Conservation (phyloP, 2,797 vertebrate genomes). For the Aulostomus chinensis region DNA sequence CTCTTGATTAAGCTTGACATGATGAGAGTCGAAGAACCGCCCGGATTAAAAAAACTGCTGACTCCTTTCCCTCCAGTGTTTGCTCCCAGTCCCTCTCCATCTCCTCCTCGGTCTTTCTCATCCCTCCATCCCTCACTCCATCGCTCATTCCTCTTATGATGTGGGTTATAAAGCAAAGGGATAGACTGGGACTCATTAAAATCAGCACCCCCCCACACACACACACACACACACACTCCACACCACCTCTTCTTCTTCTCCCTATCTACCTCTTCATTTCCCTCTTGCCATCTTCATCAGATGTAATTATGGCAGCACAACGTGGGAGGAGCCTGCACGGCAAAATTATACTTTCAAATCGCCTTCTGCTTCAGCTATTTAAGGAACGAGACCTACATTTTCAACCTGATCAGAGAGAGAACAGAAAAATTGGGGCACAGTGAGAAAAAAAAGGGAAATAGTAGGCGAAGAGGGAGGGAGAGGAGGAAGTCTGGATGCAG, state of each 20-base stretch:
- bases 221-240: too few relatives aligned
- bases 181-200: constrained; percentile 56
- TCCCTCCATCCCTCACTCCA: constrained; percentile 24
- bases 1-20: constrained; percentile 58
- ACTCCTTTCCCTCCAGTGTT: constrained; percentile 44
- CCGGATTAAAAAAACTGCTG: constrained; percentile 68
- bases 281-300: constrained; percentile 51
- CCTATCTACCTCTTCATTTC: constrained; percentile 35
- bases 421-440: constrained; percentile 8
- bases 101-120: constrained; percentile 15
- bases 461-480: not conserved
- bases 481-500: not conserved
- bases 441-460: not conserved
- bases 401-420: constrained; percentile 33
- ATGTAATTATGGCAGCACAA: constrained; percentile 59
- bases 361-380: constrained; percentile 39
- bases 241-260: constrained; percentile 15
- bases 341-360: constrained; percentile 68
- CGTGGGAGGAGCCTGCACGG: constrained; percentile 29
- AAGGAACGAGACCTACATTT: constrained; percentile 54
- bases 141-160: constrained; percentile 41
- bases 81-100: constrained; percentile 20
- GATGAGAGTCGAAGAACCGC: constrained; percentile 57
- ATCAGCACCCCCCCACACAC: too few relatives aligned
- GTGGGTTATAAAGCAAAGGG: constrained; percentile 45